phyloP scores from a whole-genome alignment of 2,888 invertebrate genomes.

The Lasius fuliginosus region DNA sequence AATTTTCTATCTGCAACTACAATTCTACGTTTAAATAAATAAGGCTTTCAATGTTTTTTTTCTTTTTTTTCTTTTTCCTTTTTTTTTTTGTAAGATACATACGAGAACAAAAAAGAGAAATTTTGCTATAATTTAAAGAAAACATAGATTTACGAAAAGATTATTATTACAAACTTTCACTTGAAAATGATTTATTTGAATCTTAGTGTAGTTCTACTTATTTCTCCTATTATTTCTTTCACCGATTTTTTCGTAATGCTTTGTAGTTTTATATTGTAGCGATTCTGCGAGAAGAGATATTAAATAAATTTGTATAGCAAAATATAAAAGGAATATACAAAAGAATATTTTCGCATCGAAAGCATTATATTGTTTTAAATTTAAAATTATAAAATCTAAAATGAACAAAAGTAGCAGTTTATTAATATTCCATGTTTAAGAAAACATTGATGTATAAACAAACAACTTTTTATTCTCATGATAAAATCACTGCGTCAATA shows the following conservation, averaged over 20 bases:
- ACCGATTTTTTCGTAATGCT: slow-evolving; percentile 55
- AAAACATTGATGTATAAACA: neutral
- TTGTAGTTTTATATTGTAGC: slow-evolving; percentile 51
- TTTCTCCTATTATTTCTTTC: slow-evolving; percentile 60
- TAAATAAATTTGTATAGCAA: slow-evolving; percentile 35
- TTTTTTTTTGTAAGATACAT: slow-evolving; percentile 71
- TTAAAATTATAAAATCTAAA: slow-evolving; percentile 9
- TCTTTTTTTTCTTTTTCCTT: slow-evolving; percentile 69
- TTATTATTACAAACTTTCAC: slow-evolving; percentile 57
- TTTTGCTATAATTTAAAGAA: slow-evolving; percentile 59
- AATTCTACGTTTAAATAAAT: slow-evolving; percentile 76
- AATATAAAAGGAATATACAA: slow-evolving; percentile 35
- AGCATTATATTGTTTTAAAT: slow-evolving; percentile 14
- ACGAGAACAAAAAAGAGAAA: slow-evolving; percentile 60
- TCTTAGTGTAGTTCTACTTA: slow-evolving; percentile 61
- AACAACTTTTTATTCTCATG: slow-evolving; percentile 7
- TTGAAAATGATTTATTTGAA: slow-evolving; percentile 49
- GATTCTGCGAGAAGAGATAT: slow-evolving; percentile 17
- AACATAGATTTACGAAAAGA: slow-evolving; percentile 57
- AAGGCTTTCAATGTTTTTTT: slow-evolving; percentile 73
- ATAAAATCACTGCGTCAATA: slow-evolving; percentile 38
- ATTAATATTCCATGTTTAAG: neutral
- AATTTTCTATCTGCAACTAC: slow-evolving; percentile 75
- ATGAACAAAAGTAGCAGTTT: neutral
- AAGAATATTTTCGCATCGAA: slow-evolving; percentile 39